Evolutionary conservation across 92 coral and sea anemone genomes (phyloP), one percentile per base, ranked within the genome.

Genomic region (Umimayanthus chanpuru): DNA sequence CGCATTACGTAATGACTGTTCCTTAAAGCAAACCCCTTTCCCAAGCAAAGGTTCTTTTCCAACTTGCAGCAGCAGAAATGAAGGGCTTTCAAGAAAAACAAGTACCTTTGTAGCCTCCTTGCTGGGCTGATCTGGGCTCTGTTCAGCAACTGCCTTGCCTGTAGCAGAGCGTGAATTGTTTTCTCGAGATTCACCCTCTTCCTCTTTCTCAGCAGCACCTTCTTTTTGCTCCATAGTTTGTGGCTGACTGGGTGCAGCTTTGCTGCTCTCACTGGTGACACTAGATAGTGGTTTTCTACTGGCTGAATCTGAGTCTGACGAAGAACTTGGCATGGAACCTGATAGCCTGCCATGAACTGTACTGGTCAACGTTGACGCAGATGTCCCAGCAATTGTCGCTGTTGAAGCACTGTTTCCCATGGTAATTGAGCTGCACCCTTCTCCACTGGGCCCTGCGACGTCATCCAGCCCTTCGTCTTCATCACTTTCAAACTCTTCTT

Each of bases 401-500:
- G 81, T 73, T 7, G 88, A 81, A 39, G 88, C 79, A 50, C 84
- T 80, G 15, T 82, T 16, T 53, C 67, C 30, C n/a, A 76, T 49
- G 36, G 81, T 41, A 41, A 53, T n/a, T 76, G 90, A 55, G 73
- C 41, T 1, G 65, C 73, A 64, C 10, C 79, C 40, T 82, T 76
- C 85, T 81, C 75, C 75, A 11, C 49, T 38, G 2, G 65, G 75
- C 41, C 88, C 90, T 70, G 87, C 81, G 28, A 89, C 92, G 40
- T 64, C 56, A 11, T 90, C 88, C 49, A 84, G 71, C 4, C 82
- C 93, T 2, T 89, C 89, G 76, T 90, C 94, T 43, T 92, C 92
- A 49, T 90, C 96, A 85, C 94, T 92, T 72, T 85, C 96, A 80
- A 91, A 88, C 15, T 91, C 92, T n/a, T 89, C 85, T 38, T 90